These are phyloP conservation scores for Amphibalanus amphitrite DNA, from an alignment of 1,140 invertebrate species.

Conservation along the genomic window DNA sequence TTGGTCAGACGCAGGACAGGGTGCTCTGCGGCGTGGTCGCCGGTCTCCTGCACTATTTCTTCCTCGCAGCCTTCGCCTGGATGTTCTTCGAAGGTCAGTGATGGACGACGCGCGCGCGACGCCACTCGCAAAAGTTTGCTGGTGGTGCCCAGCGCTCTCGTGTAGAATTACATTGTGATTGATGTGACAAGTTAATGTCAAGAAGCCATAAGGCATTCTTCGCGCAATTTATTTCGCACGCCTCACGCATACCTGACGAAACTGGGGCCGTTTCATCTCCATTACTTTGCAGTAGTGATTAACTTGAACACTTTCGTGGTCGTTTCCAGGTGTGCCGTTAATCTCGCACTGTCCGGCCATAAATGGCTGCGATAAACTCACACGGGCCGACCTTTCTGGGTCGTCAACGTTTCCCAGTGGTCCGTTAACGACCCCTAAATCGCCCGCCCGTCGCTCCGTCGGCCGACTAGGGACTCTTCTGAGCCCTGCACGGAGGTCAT, in stretches of 20 bases:
- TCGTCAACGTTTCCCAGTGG: too few relatives aligned
- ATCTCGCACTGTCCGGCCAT: not conserved
- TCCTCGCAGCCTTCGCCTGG: constrained; percentile 88
- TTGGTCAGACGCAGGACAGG: constrained; percentile 65
- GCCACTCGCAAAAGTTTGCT: too few relatives aligned
- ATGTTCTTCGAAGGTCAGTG: constrained; percentile 81
- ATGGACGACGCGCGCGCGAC: not conserved
- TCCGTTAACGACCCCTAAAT: not conserved
- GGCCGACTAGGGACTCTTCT: too few relatives aligned
- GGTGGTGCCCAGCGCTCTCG: too few relatives aligned
- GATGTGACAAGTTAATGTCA: too few relatives aligned
- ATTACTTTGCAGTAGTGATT: not conserved
- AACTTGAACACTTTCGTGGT: not conserved
- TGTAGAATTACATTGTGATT: too few relatives aligned
- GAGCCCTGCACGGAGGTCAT: too few relatives aligned
- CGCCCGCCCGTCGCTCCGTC: too few relatives aligned
- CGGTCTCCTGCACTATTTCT: constrained; percentile 82
- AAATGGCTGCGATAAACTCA: not conserved
- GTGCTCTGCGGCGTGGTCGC: constrained; percentile 80
- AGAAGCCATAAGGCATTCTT: too few relatives aligned
- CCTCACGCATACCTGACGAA: too few relatives aligned
- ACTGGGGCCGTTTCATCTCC: not conserved
- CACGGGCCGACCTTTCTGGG: not conserved
- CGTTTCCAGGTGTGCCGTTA: not conserved
- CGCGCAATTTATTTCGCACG: not conserved